A percentile compares a stretch with the other conserved stretches of the same genome.
These are phyloP conservation scores for Acanthisitta chloris DNA, from an alignment of 2,113 vertebrate genomes.

Conservation along the genomic window DNA sequence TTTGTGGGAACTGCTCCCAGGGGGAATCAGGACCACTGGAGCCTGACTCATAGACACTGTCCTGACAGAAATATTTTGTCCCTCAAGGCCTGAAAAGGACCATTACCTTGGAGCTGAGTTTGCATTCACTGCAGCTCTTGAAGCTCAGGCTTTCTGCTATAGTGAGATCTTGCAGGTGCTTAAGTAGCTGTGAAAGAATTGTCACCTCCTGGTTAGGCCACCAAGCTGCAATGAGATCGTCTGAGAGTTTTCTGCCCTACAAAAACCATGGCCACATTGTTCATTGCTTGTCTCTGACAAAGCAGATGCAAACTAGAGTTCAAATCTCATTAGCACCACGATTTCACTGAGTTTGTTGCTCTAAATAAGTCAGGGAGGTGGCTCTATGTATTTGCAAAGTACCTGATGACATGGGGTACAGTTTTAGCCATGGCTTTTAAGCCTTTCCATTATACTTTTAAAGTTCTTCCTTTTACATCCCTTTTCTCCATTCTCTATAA, in stretches of 20 bases:
- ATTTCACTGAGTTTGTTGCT: not conserved
- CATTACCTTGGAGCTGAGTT: not conserved
- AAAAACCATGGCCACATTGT: not conserved
- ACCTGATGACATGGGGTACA: accelerated
- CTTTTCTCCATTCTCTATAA: not conserved
- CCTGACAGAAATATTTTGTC: not conserved
- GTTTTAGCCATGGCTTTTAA: not conserved
- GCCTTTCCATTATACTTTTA: not conserved
- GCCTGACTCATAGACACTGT: not conserved
- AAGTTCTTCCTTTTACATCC: not conserved
- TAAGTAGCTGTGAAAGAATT: not conserved
- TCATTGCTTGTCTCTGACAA: not conserved
- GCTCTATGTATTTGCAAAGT: not conserved
- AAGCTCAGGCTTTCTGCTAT: not conserved
- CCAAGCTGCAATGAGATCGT: not conserved
- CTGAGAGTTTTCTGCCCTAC: not conserved
- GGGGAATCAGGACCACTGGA: not conserved
- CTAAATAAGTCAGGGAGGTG: not conserved
- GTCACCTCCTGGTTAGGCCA: not conserved
- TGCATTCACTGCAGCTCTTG: not conserved
- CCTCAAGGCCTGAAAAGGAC: not conserved
- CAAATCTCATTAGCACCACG: not conserved
- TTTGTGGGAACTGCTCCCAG: slow-evolving; percentile 21
- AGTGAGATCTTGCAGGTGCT: not conserved
- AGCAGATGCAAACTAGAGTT: not conserved